Evolutionary conservation across 1,140 invertebrate genomes (phyloP), one percentile per base, ranked within the genome.

Genomic region (Pseudomyrmex pallidus): DNA sequence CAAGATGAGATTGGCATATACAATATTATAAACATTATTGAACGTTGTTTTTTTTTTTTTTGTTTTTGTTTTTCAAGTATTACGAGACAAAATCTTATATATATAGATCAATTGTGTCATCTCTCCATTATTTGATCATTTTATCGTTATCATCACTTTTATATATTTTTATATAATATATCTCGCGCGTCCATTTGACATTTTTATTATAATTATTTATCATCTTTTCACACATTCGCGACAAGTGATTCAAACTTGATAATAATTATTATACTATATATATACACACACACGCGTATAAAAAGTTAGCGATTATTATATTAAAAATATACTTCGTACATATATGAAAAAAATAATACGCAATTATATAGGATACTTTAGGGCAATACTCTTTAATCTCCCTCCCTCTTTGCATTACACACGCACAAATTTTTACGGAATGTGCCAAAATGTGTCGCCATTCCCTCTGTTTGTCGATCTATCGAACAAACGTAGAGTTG

Each of bases 71-170:
- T 46, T 72, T 80, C 70, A 62, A 62, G 56, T 82, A 74, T 52
- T 72, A 15, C 46, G 54, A 63, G 13, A 82, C 52, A 17, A 48
- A 20, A 74, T 52, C 50, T 52, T 52, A n/a, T n/a, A n/a, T n/a
- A n/a, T n/a, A n/a, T n/a, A 13, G 35, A 35, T 35, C 35, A 35
- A 77, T 77, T 57, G 22, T 22, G 52, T 70, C 44, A 64, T 56
- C 61, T 70, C 70, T 56, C 63, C 74, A 78, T 70, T 46, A 72
- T 64, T 84, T 67, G 76, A 50, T 62, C 52, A 85, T 25, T 52
- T 62, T 74, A 35, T 57, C 52, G 67, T 56, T 87, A 35, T 57
- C 48, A 59, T 83, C 76, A 87, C 82, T 88, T 87, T 85, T 89
- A 88, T 85, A 80, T 59, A 74, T 83, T 85, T 87, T 57, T 88